These are phyloP conservation scores for Calephelis nemesis DNA, from an alignment of 1,140 invertebrate species.

Conservation along the genomic window DNA sequence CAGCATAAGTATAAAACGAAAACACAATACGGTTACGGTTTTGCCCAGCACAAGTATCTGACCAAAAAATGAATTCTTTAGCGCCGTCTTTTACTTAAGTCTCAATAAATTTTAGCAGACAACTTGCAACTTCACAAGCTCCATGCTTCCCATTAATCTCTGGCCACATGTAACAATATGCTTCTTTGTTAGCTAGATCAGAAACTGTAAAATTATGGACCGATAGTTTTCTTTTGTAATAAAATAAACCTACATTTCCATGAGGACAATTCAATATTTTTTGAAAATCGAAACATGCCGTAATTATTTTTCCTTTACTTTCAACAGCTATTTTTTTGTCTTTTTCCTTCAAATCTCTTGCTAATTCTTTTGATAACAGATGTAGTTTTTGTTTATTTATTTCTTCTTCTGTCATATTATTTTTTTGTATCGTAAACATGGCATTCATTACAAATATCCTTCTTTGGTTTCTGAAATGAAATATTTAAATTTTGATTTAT, in stretches of 20 bases:
- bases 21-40: background rate
- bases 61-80: constrained; percentile 13
- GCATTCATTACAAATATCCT: constrained; percentile 16
- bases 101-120: constrained; percentile 11
- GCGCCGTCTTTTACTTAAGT: constrained; percentile 4
- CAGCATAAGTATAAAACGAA: no score
- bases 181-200: constrained; percentile 18
- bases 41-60: background rate
- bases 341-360: constrained; percentile 18
- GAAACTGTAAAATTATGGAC: constrained; percentile 19
- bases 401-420: constrained; percentile 15
- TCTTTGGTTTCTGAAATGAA: constrained; percentile 20
- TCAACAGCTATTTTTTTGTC: constrained; percentile 12
- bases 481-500: constrained; percentile 20
- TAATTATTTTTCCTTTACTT: constrained; percentile 17
- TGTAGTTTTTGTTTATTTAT: constrained; percentile 16
- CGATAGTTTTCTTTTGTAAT: constrained; percentile 21
- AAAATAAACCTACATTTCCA: constrained; percentile 21
- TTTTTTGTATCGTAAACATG: constrained; percentile 18
- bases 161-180: constrained; percentile 15
- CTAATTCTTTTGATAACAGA: constrained; percentile 1
- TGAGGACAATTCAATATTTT: constrained; percentile 19
- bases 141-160: constrained; percentile 19
- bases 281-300: constrained; percentile 19
- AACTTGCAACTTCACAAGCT: constrained; percentile 18